Percentiles rank a stretch among this genome's conserved stretches.
Evolutionary conservation across 1,140 invertebrate species (phyloP).

Genomic region (Zaprionus lachaisei): DNA sequence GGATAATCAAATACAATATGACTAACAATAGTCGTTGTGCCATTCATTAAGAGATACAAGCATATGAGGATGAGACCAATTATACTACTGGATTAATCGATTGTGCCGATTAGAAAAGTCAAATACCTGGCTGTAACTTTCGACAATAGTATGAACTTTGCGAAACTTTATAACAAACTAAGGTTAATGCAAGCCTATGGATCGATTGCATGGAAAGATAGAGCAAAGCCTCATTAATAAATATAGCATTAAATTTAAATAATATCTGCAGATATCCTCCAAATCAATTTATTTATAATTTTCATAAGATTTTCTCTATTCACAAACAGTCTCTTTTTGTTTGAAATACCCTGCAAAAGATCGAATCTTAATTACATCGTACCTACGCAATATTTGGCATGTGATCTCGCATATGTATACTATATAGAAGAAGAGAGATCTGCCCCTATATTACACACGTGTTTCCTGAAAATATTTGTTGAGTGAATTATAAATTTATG

Average conservation of each 20-base stretch:
- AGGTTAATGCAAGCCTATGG: not conserved
- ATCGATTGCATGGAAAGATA: not conserved
- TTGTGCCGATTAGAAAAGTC: not conserved
- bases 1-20: not conserved
- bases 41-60: no score
- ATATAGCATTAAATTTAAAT: no score
- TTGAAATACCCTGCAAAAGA: not conserved
- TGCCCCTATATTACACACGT: slow-evolving; percentile 8
- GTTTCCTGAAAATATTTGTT: slow-evolving; percentile 39
- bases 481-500: slow-evolving; percentile 64
- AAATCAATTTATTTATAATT: no score
- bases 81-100: slow-evolving; percentile 9
- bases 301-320: no score
- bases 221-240: no score
- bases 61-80: not conserved
- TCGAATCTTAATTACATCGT: not conserved
- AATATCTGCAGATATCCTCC: no score
- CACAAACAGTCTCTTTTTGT: no score
- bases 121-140: not conserved
- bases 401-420: not conserved
- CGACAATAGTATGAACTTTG: no score
- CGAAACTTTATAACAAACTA: no score
- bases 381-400: slow-evolving; percentile 9
- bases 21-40: not conserved
- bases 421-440: not conserved